A percentile compares a stretch with the other conserved stretches of the same genome.
Conservation (phyloP, 2,888 invertebrate genomes). For the Conchocele bisecta region DNA sequence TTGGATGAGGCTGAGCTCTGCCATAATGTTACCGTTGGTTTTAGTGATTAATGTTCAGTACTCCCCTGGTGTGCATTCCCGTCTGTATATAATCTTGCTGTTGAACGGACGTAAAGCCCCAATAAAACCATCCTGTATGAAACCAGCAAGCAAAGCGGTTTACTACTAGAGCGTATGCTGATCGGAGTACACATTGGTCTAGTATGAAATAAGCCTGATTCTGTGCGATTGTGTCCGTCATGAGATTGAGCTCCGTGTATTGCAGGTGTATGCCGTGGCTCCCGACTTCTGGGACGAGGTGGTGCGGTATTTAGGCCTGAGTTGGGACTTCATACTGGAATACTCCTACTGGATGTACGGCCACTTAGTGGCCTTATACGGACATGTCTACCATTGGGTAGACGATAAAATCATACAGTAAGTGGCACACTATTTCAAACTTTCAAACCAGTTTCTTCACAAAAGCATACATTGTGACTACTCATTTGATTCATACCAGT, state of each 20-base stretch:
- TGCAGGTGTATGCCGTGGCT: conserved; percentile 70
- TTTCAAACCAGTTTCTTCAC: neutral
- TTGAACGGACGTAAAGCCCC: too few relatives aligned
- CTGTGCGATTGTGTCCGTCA: too few relatives aligned
- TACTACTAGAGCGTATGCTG: too few relatives aligned
- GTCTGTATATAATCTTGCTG: too few relatives aligned
- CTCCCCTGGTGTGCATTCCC: neutral
- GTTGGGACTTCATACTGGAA: conserved; percentile 70
- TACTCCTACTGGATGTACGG: conserved; percentile 70
- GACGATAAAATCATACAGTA: conserved; percentile 76
- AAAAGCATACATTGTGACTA: too few relatives aligned
- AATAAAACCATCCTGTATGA: neutral
- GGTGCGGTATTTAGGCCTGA: conserved; percentile 54
- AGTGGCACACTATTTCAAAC: conserved; percentile 52
- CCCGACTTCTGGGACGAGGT: conserved; percentile 72
- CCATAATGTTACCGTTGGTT: neutral
- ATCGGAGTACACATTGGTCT: too few relatives aligned
- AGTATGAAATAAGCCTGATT: too few relatives aligned
- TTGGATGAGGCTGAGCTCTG: too few relatives aligned
- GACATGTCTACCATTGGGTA: conserved; percentile 70
- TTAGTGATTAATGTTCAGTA: neutral
- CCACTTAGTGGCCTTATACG: conserved; percentile 61
- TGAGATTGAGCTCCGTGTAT: too few relatives aligned
- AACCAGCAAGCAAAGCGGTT: too few relatives aligned
- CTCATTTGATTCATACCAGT: too few relatives aligned